Evolutionary conservation across 2,113 vertebrate genomes (phyloP), one percentile per base, ranked within the genome.

Genomic region (Vidua chalybeata): DNA sequence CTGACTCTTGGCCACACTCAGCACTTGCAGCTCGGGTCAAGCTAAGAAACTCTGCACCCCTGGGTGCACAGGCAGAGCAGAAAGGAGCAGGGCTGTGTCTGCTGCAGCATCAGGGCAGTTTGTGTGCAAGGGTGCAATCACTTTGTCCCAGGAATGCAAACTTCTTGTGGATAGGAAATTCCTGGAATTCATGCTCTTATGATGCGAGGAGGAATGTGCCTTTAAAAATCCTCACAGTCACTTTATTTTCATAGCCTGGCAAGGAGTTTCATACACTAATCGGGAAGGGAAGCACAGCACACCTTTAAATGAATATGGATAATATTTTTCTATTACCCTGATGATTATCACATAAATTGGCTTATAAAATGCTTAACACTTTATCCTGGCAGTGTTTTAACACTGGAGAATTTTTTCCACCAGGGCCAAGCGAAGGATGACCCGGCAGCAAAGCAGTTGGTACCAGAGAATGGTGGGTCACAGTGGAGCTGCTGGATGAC

Each of bases 161-260:
- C 28, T 91, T 75, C 89, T 96, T 61, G 39, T 19, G 73, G 74
- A 74, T 93, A 94, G 95, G 95, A 97, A 97, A 97, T 97, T 96
- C 95, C 93, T 96, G 35, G 55, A 86, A 96, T 97, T 97, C 95
- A 93, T 90, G 89, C 52, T 87, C 84, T 84, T 83, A 87, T 2
- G 41, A 87, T 80, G 61, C 1, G 0, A 92, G 39, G 11, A 84
- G 62, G 78, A 96, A 95, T 56, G 80, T 30, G 67, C 54, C 72
- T 96, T 92, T 88, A 85, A 93, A 91, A 93, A 75, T 84, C 87
- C 76, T 83, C 83, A 58, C 67, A 71, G 55, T 54, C 62, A 9
- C 91, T 95, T 90, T 66, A 81, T 90, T 96, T 89, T 61, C 77
- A 74, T 33, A 64, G 74, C 33, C 66, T 58, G 66, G 46, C 51